Evolutionary conservation across 2,888 invertebrate species (phyloP).

Genomic region (Drosophila robusta): DNA sequence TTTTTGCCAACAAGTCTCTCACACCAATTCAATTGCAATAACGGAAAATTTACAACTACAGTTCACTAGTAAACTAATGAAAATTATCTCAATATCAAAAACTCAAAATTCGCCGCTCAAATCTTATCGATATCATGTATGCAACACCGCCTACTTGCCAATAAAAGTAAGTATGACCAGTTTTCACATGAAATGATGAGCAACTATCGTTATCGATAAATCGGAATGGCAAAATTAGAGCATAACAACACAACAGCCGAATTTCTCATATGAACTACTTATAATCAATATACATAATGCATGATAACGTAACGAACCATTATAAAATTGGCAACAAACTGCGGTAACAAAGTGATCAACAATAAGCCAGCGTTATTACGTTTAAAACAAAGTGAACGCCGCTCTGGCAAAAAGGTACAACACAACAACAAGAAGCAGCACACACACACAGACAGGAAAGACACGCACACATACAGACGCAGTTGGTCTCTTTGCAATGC

Average conservation of each 20-base stretch:
- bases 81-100: neutral
- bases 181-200: neutral
- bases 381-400: constrained; percentile 47
- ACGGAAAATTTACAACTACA: no score
- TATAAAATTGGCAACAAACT: constrained; percentile 31
- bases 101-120: neutral
- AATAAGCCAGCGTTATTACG: constrained; percentile 11
- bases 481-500: constrained; percentile 56
- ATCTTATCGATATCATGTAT: constrained; percentile 5
- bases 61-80: neutral
- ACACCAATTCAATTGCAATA: neutral
- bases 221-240: constrained; percentile 45
- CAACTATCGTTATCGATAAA: constrained; percentile 17
- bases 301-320: constrained; percentile 44
- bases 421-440: constrained; percentile 43
- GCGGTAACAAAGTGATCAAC: constrained; percentile 30
- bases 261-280: constrained; percentile 42
- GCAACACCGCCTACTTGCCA: neutral
- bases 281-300: constrained; percentile 70
- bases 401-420: constrained; percentile 65
- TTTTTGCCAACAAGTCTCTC: no score
- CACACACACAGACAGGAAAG: constrained; percentile 41
- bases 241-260: constrained; percentile 47
- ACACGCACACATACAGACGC: constrained; percentile 41
- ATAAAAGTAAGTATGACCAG: constrained; percentile 14